phyloP scores from a whole-genome alignment of 35 echinoderm and acorn worm species.

The Apostichopus californicus region DNA sequence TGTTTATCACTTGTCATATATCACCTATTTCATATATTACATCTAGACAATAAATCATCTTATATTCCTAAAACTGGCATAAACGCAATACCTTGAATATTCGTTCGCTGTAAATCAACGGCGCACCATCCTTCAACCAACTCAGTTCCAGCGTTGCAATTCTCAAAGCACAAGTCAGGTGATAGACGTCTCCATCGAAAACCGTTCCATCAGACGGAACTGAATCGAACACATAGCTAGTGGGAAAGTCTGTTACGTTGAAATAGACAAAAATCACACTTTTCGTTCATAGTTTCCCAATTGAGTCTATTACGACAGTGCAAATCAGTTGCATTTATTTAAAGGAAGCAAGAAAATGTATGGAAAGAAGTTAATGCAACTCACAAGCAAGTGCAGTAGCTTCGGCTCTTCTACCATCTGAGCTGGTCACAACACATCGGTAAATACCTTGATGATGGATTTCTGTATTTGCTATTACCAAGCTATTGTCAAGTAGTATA shows the following conservation, averaged over 20 bases:
- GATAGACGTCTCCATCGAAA: neutral
- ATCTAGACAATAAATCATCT: no score
- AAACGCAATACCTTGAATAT: neutral
- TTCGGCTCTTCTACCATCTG: neutral
- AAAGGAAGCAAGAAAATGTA: no score
- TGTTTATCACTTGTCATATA: no score
- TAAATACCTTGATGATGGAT: neutral
- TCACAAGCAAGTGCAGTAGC: neutral
- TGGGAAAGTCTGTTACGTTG: neutral
- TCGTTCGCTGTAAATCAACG: neutral
- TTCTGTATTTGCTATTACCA: neutral
- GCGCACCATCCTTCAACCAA: neutral
- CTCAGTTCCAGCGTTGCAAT: neutral
- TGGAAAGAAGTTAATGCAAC: neutral
- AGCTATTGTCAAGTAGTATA: neutral
- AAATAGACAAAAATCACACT: neutral
- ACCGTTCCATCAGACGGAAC: neutral
- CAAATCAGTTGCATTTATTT: neutral
- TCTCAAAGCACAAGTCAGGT: neutral
- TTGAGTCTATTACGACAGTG: neutral
- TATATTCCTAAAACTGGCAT: neutral
- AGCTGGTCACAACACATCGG: neutral
- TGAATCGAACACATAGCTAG: neutral
- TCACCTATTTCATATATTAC: no score
- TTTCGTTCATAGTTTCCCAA: no score